Conservation (phyloP, 2,888 invertebrate genomes). For the Sesamia inferens region DNA sequence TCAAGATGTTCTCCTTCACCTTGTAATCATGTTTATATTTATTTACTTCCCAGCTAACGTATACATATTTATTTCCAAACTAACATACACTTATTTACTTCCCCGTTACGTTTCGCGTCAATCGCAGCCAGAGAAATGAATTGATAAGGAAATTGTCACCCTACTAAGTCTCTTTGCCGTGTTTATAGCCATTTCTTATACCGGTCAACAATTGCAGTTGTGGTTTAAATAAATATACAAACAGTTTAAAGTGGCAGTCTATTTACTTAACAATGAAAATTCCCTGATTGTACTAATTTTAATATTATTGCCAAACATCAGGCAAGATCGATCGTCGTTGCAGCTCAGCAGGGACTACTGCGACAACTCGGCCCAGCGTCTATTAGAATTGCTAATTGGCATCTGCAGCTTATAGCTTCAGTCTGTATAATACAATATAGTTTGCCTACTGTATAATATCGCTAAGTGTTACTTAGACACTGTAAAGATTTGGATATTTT, state of each 20-base stretch:
- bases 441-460: constrained; percentile 15
- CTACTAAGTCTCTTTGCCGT: not conserved
- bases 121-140: not conserved
- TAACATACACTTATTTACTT: too few species aligned
- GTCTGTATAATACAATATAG: constrained; percentile 14
- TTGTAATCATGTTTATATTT: too few species aligned
- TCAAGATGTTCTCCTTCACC: too few species aligned
- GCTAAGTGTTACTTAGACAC: not conserved
- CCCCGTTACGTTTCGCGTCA: too few species aligned
- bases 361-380: constrained; percentile 59
- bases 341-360: constrained; percentile 24
- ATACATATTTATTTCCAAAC: too few species aligned
- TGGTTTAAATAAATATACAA: not conserved
- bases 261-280: not conserved
- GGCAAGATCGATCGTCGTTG: constrained; percentile 21
- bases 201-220: not conserved
- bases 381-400: constrained; percentile 71
- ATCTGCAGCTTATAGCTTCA: constrained; percentile 36
- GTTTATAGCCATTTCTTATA: not conserved
- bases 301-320: constrained; percentile 10
- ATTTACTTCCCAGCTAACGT: too few species aligned
- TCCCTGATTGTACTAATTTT: not conserved
- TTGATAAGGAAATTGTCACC: not conserved
- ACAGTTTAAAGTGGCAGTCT: not conserved
- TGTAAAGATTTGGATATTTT: not conserved